Base-by-base conservation (phyloP, 2,888 invertebrate genomes). In the Hanleya hanleyi region DNA sequence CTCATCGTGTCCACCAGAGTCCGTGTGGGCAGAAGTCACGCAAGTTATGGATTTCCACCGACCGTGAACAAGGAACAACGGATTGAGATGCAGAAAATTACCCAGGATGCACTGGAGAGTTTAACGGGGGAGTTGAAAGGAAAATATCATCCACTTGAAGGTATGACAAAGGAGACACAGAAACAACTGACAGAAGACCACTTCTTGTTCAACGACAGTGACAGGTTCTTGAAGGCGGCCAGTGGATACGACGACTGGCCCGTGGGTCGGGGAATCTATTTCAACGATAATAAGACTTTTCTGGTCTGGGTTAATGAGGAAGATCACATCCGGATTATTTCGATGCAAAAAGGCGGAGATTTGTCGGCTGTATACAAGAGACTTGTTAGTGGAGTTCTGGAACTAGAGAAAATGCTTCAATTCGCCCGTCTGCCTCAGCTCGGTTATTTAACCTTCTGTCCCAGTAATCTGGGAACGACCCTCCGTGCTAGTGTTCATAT, bases 401-500 rank as follows among this genome's bases (percentile, higher is more conserved):
- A 96, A 86, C 65, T 87, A 67, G 86, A 86, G 67, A 85, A 84
- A 71, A 84, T 81, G 71, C 72, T 86, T 65, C 80, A 78, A 15
- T 97, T 96, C 89, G 93, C 93, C 74, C 94, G 94, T 87, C 94
- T 96, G 87, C 92, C 93, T 2, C 93, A 94, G 71, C 92, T 97
- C 6, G 98, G 98, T 0, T 95, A 94, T 89, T 91, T 98, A 41
- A 94, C 96, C 1, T 94, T 96, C 18, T 93, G 97, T 80, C 97
- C 97, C 0, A 94, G 95, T 22, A 94, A 94, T 78, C 91, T 97
- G 69, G 98, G 98, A 33, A 95, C 96, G 67, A 95, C 96, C 77
- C 96, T 99, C 85, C 96, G 98, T 85, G 98, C 98, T 74, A 97
- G 97, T 71, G 98, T 99, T 89, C 99, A 98, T 94, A 91, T 96